These are phyloP conservation scores for Cheilosia variabilis DNA, from an alignment of 2,888 invertebrate species.

Conservation along the genomic window DNA sequence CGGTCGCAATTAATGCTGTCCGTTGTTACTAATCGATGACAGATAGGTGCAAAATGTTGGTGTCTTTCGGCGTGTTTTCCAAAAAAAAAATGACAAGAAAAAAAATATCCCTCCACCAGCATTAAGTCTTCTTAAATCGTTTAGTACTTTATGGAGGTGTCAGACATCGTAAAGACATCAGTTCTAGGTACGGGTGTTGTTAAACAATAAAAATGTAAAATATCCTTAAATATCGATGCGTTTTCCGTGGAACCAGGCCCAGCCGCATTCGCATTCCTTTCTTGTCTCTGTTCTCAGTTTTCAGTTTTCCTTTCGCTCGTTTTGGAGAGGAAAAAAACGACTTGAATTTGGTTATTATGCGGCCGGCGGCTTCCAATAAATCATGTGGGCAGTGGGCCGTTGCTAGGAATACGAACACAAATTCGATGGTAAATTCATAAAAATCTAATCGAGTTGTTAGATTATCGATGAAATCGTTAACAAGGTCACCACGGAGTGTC, in stretches of 20 bases:
- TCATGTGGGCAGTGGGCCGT: conserved; percentile 25
- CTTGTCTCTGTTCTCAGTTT: conserved; percentile 5
- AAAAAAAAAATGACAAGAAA: neutral
- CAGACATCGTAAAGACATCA: conserved; percentile 61
- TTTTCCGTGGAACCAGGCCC: conserved; percentile 44
- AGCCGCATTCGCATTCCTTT: conserved; percentile 7
- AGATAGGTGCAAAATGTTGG: conserved; percentile 49
- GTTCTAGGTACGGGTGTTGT: conserved; percentile 65
- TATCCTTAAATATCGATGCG: conserved; percentile 47
- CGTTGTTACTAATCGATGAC: conserved; percentile 62
- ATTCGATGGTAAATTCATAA: conserved; percentile 65
- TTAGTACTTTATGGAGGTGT: conserved; percentile 76
- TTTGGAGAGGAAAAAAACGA: conserved; percentile 37
- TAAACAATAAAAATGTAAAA: conserved; percentile 62
- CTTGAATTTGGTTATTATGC: conserved; percentile 39
- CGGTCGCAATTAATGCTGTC: conserved; percentile 61
- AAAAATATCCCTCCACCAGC: neutral
- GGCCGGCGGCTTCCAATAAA: conserved; percentile 66
- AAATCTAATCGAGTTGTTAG: conserved; percentile 71
- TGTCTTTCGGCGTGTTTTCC: conserved; percentile 3
- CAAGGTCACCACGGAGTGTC: conserved; percentile 61
- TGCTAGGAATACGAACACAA: neutral
- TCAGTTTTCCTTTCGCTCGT: conserved; percentile 4
- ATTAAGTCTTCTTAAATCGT: conserved; percentile 62
- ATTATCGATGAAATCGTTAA: conserved; percentile 71